phyloP scores from a whole-genome alignment of 2,888 invertebrate species.

The Brachynemurus nebulosus region DNA sequence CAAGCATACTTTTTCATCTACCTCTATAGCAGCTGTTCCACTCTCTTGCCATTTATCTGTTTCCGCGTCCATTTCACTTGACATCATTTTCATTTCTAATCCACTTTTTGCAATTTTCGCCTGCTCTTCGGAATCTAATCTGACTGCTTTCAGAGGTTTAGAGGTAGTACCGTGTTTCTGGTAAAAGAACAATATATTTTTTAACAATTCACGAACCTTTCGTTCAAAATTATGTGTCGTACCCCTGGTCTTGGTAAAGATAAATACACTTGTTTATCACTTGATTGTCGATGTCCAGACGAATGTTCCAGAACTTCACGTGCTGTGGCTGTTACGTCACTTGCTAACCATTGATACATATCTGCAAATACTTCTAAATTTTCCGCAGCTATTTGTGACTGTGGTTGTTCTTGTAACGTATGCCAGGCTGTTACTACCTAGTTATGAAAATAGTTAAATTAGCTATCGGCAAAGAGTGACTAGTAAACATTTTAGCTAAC shows the following conservation, averaged over 20 bases:
- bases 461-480: too few species aligned
- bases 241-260: slow-evolving; percentile 91
- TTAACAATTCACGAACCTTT: background rate
- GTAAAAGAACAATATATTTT: slow-evolving; percentile 17
- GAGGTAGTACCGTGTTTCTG: slow-evolving; percentile 96
- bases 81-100: slow-evolving; percentile 90
- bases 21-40: slow-evolving; percentile 48
- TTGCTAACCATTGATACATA: slow-evolving; percentile 89
- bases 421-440: slow-evolving; percentile 78
- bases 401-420: slow-evolving; percentile 80
- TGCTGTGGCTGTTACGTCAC: slow-evolving; percentile 80
- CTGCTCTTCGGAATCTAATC: slow-evolving; percentile 87
- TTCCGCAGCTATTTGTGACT: slow-evolving; percentile 90
- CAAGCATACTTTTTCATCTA: slow-evolving; percentile 19
- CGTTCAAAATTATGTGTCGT: slow-evolving; percentile 16
- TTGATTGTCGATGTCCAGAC: slow-evolving; percentile 35
- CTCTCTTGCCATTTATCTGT: slow-evolving; percentile 87
- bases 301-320: slow-evolving; percentile 77
- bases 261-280: slow-evolving; percentile 74
- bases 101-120: slow-evolving; percentile 95
- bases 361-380: slow-evolving; percentile 91
- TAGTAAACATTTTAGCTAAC: slow-evolving; percentile 23
- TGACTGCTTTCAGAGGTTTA: slow-evolving; percentile 80
- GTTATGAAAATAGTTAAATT: background rate
- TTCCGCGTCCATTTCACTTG: slow-evolving; percentile 91